phyloP scores from a whole-genome alignment of 2,888 invertebrate genomes.

The Agriopis leucophaearia region DNA sequence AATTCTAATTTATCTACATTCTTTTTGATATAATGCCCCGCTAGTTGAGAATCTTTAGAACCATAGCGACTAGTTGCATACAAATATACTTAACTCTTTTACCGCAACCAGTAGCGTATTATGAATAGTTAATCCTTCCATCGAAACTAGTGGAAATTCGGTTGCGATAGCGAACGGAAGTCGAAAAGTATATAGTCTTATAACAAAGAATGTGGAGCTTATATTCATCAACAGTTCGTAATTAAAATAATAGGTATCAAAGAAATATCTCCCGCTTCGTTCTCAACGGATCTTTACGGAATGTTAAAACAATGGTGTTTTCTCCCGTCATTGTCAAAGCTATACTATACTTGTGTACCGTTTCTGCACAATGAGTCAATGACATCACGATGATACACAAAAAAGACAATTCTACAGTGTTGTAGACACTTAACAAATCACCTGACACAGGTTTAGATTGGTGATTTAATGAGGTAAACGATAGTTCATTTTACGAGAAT shows the following conservation, averaged over 20 bases:
- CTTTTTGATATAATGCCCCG: no score
- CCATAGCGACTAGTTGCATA: no score
- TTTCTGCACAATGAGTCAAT: conserved; percentile 27
- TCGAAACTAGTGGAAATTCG: no score
- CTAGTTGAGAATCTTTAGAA: no score
- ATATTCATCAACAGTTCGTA: no score
- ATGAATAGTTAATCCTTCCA: no score
- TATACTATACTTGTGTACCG: conserved; percentile 18
- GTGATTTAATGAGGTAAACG: neutral
- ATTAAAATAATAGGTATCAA: neutral
- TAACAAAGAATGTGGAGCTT: no score
- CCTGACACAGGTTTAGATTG: neutral
- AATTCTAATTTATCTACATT: no score
- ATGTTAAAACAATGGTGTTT: conserved; percentile 30
- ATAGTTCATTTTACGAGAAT: neutral
- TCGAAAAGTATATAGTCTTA: no score
- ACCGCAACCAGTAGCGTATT: no score
- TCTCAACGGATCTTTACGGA: conserved; percentile 18
- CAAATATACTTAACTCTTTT: no score
- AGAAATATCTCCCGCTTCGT: neutral
- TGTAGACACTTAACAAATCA: neutral
- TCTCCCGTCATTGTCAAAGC: conserved; percentile 27
- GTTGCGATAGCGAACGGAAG: no score
- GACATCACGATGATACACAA: conserved; percentile 21
- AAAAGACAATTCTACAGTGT: conserved; percentile 8